A percentile compares a stretch with the other conserved stretches of the same genome.
These are phyloP conservation scores for Cephus nigrinus DNA, from an alignment of 2,888 invertebrate species.

Conservation along the genomic window DNA sequence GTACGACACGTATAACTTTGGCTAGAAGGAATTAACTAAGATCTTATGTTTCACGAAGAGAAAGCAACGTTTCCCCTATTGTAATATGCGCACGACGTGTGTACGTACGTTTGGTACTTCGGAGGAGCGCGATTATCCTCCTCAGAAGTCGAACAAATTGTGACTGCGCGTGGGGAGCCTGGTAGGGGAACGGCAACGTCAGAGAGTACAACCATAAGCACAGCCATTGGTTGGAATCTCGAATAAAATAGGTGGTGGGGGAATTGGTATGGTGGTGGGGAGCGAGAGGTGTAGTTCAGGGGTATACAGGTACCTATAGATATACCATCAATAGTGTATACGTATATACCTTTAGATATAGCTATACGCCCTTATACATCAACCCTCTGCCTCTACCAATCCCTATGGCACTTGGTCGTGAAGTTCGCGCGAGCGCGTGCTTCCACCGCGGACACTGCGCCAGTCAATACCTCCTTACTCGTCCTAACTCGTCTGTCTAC, in stretches of 20 bases:
- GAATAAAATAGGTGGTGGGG: constrained; percentile 2
- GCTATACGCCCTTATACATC: not conserved
- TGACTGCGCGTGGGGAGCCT: constrained; percentile 43
- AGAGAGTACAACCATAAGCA: constrained; percentile 13
- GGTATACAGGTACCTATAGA: constrained; percentile 13
- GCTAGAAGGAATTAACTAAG: not conserved
- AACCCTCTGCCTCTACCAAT: constrained; percentile 15
- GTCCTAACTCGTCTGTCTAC: constrained; percentile 1
- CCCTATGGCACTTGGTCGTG: constrained; percentile 25
- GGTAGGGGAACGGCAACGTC: constrained; percentile 18
- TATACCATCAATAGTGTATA: not conserved
- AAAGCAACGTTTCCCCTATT: not conserved
- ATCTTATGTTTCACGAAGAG: not conserved
- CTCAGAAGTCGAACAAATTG: constrained; percentile 51
- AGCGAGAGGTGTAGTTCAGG: constrained; percentile 27
- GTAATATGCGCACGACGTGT: not conserved
- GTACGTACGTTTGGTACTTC: not conserved
- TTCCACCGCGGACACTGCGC: constrained; percentile 30
- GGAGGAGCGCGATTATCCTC: constrained; percentile 34
- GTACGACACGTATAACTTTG: not conserved
- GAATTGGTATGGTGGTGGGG: constrained; percentile 21
- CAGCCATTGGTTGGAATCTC: constrained; percentile 32
- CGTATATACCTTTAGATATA: not conserved
- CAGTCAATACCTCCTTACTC: constrained; percentile 42
- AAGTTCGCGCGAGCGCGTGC: constrained; percentile 44